Base-by-base conservation (phyloP, 2,113 vertebrate species). In the Xiphophorus maculatus region DNA sequence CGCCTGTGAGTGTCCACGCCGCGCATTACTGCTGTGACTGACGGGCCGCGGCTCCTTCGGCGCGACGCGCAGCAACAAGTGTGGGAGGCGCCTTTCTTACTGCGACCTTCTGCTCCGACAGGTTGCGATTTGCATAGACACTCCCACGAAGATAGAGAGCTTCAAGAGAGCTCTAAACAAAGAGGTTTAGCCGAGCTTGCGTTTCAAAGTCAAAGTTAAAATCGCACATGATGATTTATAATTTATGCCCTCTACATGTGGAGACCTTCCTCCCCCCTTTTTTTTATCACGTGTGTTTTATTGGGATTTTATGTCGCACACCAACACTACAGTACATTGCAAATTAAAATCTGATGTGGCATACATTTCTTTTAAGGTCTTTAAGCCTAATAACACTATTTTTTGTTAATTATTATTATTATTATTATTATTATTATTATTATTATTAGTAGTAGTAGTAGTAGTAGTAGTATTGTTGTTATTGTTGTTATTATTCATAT, bases 111-210 rank as follows among this genome's bases (percentile, higher is more conserved):
- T 48, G 68, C 68, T 69, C 76, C 12, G 29, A 74, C 79, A 88
- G 87, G 88, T 85, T 76, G 25, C 48, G 51, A 90, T 94, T 94
- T 93, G 74, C 93, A 94, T 94, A 83, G 77, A 80, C 94, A 86
- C 93, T 29, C 94, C 94, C 71, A 81, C 66, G 19, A 15, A 76
- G 30, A 54, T 28, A 28, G 1, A 65, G 51, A 28, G 11, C 40
- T 42, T 14, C 12, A 28, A 28, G 1, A 65, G 51, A 7, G 6
- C 30, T n/a, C 13, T 7, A 11, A 17, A 58, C 8, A n/a, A 17
- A 58, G 22, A 58, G 51, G 25, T 25, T 58, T 25, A n/a, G 25
- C 27, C 3, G 9, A 37, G 19, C 9, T 35, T 27, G 8, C 62
- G 14, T 32, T 63, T 29, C 27, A 29, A 63, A 64, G 29, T 29